Conservation (phyloP, 2,888 invertebrate genomes). For the Patella pellucida region DNA sequence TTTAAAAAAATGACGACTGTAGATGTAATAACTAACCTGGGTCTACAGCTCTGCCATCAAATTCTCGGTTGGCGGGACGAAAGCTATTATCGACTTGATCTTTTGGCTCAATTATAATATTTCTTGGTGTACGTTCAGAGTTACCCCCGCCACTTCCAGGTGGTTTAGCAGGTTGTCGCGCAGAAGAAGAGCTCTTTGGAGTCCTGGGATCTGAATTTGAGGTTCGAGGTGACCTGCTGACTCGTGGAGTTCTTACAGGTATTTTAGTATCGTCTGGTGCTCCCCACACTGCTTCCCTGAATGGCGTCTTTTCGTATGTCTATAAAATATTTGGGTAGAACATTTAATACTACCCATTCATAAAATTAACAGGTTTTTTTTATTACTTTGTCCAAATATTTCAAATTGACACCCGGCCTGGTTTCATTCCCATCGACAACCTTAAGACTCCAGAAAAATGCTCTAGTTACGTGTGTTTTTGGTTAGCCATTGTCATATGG, state of each 20-base stretch:
- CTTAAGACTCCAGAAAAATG: too few relatives aligned
- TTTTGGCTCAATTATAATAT: constrained; percentile 18
- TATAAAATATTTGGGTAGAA: too few relatives aligned
- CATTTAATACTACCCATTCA: too few relatives aligned
- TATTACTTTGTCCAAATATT: too few relatives aligned
- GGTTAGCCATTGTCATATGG: too few relatives aligned
- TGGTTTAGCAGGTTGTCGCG: neutral
- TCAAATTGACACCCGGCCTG: too few relatives aligned
- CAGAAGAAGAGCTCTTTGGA: neutral
- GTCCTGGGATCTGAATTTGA: neutral
- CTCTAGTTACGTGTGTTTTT: too few relatives aligned
- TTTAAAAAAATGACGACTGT: too few relatives aligned
- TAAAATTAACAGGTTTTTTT: too few relatives aligned
- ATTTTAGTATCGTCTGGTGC: neutral
- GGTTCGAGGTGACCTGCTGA: neutral
- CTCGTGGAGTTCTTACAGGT: constrained; percentile 12
- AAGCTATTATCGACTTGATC: constrained; percentile 13
- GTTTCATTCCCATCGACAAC: too few relatives aligned
- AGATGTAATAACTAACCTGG: constrained; percentile 24
- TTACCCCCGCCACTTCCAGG: too few relatives aligned
- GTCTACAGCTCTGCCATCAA: constrained; percentile 35
- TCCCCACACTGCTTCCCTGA: constrained; percentile 13
- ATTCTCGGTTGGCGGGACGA: constrained; percentile 29
- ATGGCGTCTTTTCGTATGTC: too few relatives aligned
- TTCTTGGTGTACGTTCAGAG: constrained; percentile 16